Evolutionary conservation across 2,888 invertebrate species (phyloP), one percentile per base, ranked within the genome.

Genomic region (Ichneumon xanthorius): DNA sequence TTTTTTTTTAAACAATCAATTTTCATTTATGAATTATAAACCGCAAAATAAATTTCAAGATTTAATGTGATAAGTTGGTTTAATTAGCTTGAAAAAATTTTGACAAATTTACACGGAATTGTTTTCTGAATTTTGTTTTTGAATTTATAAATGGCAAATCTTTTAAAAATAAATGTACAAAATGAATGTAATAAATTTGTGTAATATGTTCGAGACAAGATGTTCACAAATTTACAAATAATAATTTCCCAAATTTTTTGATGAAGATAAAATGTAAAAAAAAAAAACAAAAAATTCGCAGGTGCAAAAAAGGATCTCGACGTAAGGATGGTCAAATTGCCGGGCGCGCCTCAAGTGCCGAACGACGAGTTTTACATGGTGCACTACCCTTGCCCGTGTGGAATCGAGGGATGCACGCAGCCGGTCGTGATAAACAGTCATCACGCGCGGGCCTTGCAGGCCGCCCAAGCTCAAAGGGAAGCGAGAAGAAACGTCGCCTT

Each of bases 381-480:
- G 30, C 48, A 45, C 5, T 48, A 75, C 19, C 48, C 61, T 45
- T 75, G 75, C n/a, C 75, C 75, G 4, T 75, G 75, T n/a, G 75
- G 75, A 7, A 48, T 14, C 4, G 45, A 7, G 16, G 75, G 33
- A 5, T 75, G 75, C 75, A n/a, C 5, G n/a, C 75, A 75, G 26
- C 75, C 75, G 5, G 75, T 75, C 16, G 61, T 75, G 33, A 30
- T 75, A 45, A 76, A 76, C 76, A 53, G 53, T 22, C 76, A 76
- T 33, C 65, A 76, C 40, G 76, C 76, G 7, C 19, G 7, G 30
- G 50, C 76, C 5, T 33, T 76, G 53, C 26, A 30, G 5, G 45
- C n/a, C 3, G 75, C 37, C 37, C 67, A 40, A 40, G 26, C 19
- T 11, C 19, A 67, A 22, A 67, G 58, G 61, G 33, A 58, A 58